These are phyloP conservation scores for Stenoptilia bipunctidactyla DNA, from an alignment of 2,888 invertebrate genomes.

Conservation along the genomic window DNA sequence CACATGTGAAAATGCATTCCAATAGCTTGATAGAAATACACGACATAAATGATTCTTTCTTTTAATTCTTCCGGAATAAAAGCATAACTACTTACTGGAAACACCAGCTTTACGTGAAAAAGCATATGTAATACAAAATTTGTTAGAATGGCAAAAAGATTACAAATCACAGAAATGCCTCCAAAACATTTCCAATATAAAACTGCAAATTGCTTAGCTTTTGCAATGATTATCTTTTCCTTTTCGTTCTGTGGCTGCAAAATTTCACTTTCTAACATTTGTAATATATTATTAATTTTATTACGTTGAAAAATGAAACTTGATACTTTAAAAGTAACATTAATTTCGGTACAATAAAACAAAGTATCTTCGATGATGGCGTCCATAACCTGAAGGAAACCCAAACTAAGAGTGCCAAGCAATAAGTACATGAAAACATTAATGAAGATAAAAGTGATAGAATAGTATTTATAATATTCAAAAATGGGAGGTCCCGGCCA, in stretches of 20 bases:
- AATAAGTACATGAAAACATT: conserved; percentile 24
- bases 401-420: conserved; percentile 30
- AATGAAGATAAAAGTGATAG: conserved; percentile 19
- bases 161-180: conserved; percentile 21
- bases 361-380: conserved; percentile 32
- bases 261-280: conserved; percentile 28
- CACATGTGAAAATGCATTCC: conserved; percentile 35
- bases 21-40: conserved; percentile 36
- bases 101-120: conserved; percentile 18
- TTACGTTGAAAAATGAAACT: conserved; percentile 26
- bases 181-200: conserved; percentile 31
- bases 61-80: conserved; percentile 29
- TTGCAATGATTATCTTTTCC: conserved; percentile 22
- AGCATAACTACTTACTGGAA: conserved; percentile 32
- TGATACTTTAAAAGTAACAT: conserved; percentile 29
- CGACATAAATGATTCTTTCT: conserved; percentile 24
- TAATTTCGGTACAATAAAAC: conserved; percentile 34
- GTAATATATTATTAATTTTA: conserved; percentile 25
- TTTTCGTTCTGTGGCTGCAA: conserved; percentile 29
- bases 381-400: conserved; percentile 31
- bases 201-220: conserved; percentile 28
- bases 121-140: conserved; percentile 28
- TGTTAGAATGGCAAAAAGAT: conserved; percentile 21
- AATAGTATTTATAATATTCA: conserved; percentile 24
- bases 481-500: conserved; percentile 20